These are phyloP conservation scores for Kuschelorhynchus macadamiae DNA, from an alignment of 2,888 invertebrate species.

Conservation along the genomic window DNA sequence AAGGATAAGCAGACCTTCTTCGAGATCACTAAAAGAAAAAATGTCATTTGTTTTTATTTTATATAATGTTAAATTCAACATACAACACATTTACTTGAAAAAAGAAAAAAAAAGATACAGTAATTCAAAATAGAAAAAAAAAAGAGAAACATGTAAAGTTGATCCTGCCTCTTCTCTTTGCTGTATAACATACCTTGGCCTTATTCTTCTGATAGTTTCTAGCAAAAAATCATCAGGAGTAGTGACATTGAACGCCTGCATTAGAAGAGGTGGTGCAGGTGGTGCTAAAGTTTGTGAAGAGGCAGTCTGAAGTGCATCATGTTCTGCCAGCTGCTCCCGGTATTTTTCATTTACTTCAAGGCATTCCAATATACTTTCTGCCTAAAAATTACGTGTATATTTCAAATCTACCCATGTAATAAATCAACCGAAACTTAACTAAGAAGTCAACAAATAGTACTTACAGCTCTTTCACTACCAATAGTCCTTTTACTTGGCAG, in stretches of 20 bases:
- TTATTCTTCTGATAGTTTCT: slow-evolving; percentile 83
- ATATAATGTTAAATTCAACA: no score
- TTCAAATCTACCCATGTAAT: neutral
- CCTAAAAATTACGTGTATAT: slow-evolving; percentile 66
- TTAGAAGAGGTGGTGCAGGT: slow-evolving; percentile 81
- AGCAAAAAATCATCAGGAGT: slow-evolving; percentile 86
- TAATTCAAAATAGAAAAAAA: no score
- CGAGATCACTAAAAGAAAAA: slow-evolving; percentile 81
- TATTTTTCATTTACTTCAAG: slow-evolving; percentile 82
- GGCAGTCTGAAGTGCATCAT: slow-evolving; percentile 63
- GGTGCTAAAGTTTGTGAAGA: slow-evolving; percentile 65
- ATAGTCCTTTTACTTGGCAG: slow-evolving; percentile 91
- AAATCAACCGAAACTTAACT: no score
- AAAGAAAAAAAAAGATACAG: no score
- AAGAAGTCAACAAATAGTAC: no score
- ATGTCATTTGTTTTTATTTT: no score
- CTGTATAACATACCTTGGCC: slow-evolving; percentile 84
- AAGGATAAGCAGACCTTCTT: slow-evolving; percentile 88
- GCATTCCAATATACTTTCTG: slow-evolving; percentile 93
- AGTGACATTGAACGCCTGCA: slow-evolving; percentile 83
- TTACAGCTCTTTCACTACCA: slow-evolving; percentile 88
- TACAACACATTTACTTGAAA: no score
- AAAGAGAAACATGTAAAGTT: no score
- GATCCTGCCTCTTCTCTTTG: no score
- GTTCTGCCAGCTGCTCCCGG: slow-evolving; percentile 73